phyloP scores from a whole-genome alignment of 2,797 vertebrate species.

The Pangasius macronema region DNA sequence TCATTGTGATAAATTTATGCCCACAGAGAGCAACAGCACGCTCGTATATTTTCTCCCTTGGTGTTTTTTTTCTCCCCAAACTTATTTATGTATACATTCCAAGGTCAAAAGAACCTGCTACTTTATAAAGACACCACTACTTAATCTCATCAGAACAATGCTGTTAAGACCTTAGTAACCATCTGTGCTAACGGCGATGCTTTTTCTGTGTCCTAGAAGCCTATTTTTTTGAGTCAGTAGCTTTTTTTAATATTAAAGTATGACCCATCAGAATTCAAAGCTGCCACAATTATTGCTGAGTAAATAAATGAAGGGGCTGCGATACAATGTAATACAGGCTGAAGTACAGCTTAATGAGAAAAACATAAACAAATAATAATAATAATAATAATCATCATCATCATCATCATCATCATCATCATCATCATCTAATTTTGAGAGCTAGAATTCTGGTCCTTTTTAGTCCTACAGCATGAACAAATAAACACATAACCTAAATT shows the following conservation, averaged over 20 bases:
- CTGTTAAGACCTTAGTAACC: slow-evolving; percentile 56
- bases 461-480: background rate
- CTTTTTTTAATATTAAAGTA: slow-evolving; percentile 49
- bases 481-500: background rate
- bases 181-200: slow-evolving; percentile 54
- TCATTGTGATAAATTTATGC: slow-evolving; percentile 74
- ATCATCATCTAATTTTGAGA: too few relatives aligned
- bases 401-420: too few relatives aligned
- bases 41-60: slow-evolving; percentile 68
- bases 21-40: slow-evolving; percentile 58
- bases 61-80: slow-evolving; percentile 50
- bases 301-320: background rate
- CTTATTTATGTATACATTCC: slow-evolving; percentile 69
- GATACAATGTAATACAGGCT: slow-evolving; percentile 37
- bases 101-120: slow-evolving; percentile 76
- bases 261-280: slow-evolving; percentile 23
- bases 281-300: background rate
- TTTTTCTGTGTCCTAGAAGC: slow-evolving; percentile 34
- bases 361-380: slow-evolving; percentile 42
- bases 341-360: background rate
- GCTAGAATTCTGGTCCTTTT: background rate
- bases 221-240: slow-evolving; percentile 19
- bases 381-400: background rate
- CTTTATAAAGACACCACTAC: slow-evolving; percentile 69
- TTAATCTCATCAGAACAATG: slow-evolving; percentile 62